A percentile compares a stretch with the other conserved stretches of the same genome.
phyloP scores from a whole-genome alignment of 92 coral and sea anemone genomes.

The Diadumene lineata region DNA sequence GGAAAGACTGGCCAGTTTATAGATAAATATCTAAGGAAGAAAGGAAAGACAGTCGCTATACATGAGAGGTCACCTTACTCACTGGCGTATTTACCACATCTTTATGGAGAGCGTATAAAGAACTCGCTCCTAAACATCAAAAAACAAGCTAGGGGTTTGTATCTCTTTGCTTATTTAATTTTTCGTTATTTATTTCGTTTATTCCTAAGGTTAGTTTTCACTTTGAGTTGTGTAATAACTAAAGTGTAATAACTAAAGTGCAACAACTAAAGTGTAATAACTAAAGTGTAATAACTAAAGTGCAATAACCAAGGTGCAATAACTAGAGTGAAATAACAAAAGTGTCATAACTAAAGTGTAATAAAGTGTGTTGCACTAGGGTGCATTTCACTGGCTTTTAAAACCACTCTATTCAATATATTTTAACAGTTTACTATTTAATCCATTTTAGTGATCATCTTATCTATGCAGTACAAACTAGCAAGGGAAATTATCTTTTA shows the following conservation, averaged over 20 bases:
- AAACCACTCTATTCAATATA: neutral
- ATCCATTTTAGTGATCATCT: slow-evolving; percentile 67
- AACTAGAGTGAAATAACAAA: too few species aligned
- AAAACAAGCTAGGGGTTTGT: slow-evolving; percentile 70
- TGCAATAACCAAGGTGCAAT: too few species aligned
- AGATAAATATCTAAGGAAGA: slow-evolving; percentile 40
- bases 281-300: too few species aligned
- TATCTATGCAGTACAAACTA: slow-evolving; percentile 60
- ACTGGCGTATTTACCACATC: slow-evolving; percentile 16
- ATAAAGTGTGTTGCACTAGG: too few species aligned
- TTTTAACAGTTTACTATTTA: neutral
- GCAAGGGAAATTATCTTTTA: slow-evolving; percentile 79
- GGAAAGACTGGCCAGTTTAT: slow-evolving; percentile 53
- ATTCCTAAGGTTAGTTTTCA: too few species aligned
- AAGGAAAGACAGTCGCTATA: slow-evolving; percentile 56
- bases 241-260: too few species aligned
- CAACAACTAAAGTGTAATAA: too few species aligned
- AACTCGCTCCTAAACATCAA: slow-evolving; percentile 48
- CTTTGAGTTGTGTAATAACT: too few species aligned
- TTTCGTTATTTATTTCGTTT: neutral
- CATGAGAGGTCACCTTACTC: slow-evolving; percentile 41
- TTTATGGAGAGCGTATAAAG: slow-evolving; percentile 35
- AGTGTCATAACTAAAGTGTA: too few species aligned
- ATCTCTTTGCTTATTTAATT: neutral
- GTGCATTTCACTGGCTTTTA: too few species aligned